Evolutionary conservation across 2,797 vertebrate species (phyloP).

Genomic region (Ctenochaetus hawaiiensis): DNA sequence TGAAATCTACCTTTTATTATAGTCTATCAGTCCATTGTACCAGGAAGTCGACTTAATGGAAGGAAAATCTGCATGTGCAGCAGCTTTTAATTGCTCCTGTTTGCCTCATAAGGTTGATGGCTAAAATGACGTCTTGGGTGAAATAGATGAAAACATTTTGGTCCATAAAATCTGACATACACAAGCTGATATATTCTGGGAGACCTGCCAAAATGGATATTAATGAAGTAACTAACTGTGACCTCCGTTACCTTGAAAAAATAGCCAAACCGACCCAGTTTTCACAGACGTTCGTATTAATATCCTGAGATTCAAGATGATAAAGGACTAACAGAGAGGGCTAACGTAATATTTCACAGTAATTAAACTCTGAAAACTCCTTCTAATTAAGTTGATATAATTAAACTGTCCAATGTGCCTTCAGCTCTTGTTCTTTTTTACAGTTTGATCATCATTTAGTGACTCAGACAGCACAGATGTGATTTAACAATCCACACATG

Average conservation of each 20-base stretch:
- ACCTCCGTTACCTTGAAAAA: slow-evolving; percentile 58
- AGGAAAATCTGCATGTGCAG: slow-evolving; percentile 12
- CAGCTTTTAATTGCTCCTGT: slow-evolving; percentile 48
- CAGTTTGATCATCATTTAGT: slow-evolving; percentile 48
- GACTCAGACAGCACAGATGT: slow-evolving; percentile 45
- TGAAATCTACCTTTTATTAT: slow-evolving; percentile 11
- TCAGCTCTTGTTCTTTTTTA: slow-evolving; percentile 43
- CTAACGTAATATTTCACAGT: slow-evolving; percentile 56
- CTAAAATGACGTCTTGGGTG: slow-evolving; percentile 39
- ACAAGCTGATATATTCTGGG: slow-evolving; percentile 57
- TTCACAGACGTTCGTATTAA: slow-evolving; percentile 35
- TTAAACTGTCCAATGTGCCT: slow-evolving; percentile 57
- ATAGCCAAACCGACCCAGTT: slow-evolving; percentile 53
- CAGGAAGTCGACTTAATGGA: slow-evolving; percentile 20
- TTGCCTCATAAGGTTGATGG: slow-evolving; percentile 30
- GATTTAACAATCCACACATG: slow-evolving; percentile 41
- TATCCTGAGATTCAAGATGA: slow-evolving; percentile 46
- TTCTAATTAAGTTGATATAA: slow-evolving; percentile 61
- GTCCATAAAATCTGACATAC: slow-evolving; percentile 45
- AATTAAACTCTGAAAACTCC: slow-evolving; percentile 47
- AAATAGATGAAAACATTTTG: slow-evolving; percentile 47
- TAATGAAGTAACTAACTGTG: slow-evolving; percentile 57
- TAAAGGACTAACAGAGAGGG: slow-evolving; percentile 28
- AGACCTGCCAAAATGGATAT: slow-evolving; percentile 55
- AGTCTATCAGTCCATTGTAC: slow-evolving; percentile 8